Conservation (phyloP, 2,797 vertebrate species). For the Hydrolagus colliei region DNA sequence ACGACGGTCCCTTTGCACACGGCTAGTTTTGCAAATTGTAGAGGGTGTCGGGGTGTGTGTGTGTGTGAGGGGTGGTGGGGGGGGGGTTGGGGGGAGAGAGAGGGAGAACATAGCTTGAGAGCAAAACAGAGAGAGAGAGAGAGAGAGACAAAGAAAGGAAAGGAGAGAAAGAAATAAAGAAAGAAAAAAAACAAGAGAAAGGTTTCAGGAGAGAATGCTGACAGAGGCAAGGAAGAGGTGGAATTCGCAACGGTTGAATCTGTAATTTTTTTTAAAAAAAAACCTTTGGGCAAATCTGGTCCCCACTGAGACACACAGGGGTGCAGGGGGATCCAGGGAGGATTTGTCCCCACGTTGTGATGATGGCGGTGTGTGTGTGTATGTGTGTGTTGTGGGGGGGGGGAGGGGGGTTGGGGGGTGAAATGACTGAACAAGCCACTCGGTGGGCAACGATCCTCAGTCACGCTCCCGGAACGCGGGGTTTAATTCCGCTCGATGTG, state of each 20-base stretch:
- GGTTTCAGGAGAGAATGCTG: not conserved
- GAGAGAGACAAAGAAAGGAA: not conserved
- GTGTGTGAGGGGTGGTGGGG: no score
- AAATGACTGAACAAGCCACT: no score
- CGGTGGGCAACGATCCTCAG: not conserved
- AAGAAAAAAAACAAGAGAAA: no score
- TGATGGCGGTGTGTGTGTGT: not conserved
- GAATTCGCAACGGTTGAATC: not conserved
- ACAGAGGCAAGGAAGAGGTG: not conserved
- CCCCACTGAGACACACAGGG: not conserved
- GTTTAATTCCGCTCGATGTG: not conserved
- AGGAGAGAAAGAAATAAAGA: no score
- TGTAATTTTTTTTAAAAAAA: not conserved
- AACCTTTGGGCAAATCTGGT: not conserved
- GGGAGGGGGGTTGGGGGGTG: not conserved
- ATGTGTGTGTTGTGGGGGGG: no score
- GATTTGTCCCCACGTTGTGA: not conserved
- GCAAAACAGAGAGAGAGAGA: no score
- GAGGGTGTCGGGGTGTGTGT: not conserved
- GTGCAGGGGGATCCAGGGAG: not conserved
- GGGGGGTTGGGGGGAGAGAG: no score
- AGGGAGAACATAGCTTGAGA: no score
- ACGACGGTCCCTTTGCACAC: no score
- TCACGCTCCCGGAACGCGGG: not conserved
- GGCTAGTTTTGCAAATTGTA: no score